Evolutionary conservation across 2,888 invertebrate genomes (phyloP).

Genomic region (Papilio demoleus): DNA sequence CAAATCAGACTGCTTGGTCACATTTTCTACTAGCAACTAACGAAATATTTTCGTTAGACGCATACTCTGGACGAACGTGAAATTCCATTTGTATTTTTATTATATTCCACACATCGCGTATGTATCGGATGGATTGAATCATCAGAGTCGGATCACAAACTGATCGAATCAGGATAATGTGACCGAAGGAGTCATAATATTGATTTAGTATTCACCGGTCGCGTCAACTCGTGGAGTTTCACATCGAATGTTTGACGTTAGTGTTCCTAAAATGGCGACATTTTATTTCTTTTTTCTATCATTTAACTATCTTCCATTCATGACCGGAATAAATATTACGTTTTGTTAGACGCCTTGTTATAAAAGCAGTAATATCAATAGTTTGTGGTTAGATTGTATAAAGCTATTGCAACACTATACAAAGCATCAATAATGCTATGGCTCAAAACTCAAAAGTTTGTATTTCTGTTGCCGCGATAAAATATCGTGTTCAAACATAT

Average conservation of each 20-base stretch:
- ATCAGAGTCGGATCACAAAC: conserved; percentile 11
- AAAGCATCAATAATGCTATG: too few relatives aligned
- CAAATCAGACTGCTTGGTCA: too few relatives aligned
- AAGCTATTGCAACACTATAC: too few relatives aligned
- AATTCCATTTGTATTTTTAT: not conserved
- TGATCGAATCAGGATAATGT: conserved; percentile 25
- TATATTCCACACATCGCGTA: not conserved
- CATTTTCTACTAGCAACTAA: too few relatives aligned
- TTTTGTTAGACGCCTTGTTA: not conserved
- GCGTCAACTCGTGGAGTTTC: conserved; percentile 8
- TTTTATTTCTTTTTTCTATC: conserved; percentile 24
- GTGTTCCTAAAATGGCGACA: conserved; percentile 26
- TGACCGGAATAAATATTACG: conserved; percentile 19
- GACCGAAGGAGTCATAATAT: conserved; percentile 22
- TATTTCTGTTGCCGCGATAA: too few relatives aligned
- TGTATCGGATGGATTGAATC: conserved; percentile 16
- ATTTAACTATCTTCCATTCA: conserved; percentile 19
- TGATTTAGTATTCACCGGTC: conserved; percentile 30
- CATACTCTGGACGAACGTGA: too few relatives aligned
- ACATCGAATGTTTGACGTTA: conserved; percentile 20
- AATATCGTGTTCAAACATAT: too few relatives aligned
- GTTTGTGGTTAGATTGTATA: conserved; percentile 6
- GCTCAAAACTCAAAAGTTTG: too few relatives aligned
- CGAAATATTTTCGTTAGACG: too few relatives aligned
- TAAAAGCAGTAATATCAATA: not conserved